Evolutionary conservation across 2,113 vertebrate species (phyloP).

Genomic region (Gasterosteus aculeatus): DNA sequence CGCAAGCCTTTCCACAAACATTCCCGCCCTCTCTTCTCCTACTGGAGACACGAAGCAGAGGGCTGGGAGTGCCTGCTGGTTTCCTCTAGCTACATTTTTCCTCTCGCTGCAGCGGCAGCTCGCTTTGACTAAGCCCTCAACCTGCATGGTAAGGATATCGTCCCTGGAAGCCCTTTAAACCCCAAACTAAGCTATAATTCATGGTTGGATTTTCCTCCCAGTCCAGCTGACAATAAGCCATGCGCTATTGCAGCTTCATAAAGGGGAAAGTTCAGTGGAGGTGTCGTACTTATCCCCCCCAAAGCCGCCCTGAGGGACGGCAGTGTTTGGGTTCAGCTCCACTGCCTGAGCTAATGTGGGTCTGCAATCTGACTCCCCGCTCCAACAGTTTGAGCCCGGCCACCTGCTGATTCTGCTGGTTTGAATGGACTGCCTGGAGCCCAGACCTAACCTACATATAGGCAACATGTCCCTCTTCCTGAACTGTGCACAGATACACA

Average conservation of each 20-base stretch:
- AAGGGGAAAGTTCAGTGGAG: constrained; percentile 55
- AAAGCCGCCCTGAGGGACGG: constrained; percentile 52
- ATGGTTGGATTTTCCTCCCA: constrained; percentile 65
- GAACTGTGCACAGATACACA: constrained; percentile 42
- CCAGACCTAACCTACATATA: constrained; percentile 74
- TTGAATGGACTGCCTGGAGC: constrained; percentile 64
- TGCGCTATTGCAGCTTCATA: constrained; percentile 27
- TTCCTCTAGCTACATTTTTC: constrained; percentile 25
- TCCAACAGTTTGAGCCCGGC: constrained; percentile 58
- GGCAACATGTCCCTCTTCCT: constrained; percentile 55
- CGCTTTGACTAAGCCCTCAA: constrained; percentile 34
- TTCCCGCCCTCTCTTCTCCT: constrained; percentile 48
- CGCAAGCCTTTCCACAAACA: constrained; percentile 61
- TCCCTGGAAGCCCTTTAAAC: constrained; percentile 60
- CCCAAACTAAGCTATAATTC: constrained; percentile 53
- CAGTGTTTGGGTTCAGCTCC: constrained; percentile 70
- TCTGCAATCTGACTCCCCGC: constrained; percentile 61
- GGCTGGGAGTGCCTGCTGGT: constrained; percentile 19
- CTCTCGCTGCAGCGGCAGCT: constrained; percentile 22
- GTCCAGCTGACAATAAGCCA: constrained; percentile 60
- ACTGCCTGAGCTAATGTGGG: constrained; percentile 73
- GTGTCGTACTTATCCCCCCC: constrained; percentile 60
- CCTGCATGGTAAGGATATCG: constrained; percentile 53
- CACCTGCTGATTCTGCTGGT: constrained; percentile 76
- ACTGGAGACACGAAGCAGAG: constrained; percentile 68